A percentile compares a stretch with the other conserved stretches of the same genome.
Conservation (phyloP, 2,888 invertebrate genomes). For the Acronicta aceris region DNA sequence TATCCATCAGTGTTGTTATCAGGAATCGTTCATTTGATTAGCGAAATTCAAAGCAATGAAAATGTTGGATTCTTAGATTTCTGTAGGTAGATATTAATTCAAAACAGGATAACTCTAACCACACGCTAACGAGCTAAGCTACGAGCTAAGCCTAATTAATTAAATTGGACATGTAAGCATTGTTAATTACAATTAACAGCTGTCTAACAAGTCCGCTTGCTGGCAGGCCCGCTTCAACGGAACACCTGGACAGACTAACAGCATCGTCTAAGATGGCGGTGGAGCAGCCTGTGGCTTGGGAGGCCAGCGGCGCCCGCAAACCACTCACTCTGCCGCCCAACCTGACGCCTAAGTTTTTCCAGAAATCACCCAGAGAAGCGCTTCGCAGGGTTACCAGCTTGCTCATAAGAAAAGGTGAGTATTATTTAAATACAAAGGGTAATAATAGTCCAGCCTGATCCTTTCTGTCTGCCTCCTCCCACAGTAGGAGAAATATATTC, state of each 20-base stretch:
- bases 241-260: constrained; percentile 94
- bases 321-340: constrained; percentile 96
- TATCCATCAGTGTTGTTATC: too few species aligned
- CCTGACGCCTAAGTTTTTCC: constrained; percentile 96
- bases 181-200: constrained; percentile 9
- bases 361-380: constrained; percentile 96
- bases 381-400: constrained; percentile 96
- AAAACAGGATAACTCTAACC: constrained; percentile 3
- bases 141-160: background rate
- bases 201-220: constrained; percentile 56
- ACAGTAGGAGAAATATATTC: too few species aligned
- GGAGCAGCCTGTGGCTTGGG: constrained; percentile 87
- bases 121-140: background rate
- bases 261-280: constrained; percentile 83
- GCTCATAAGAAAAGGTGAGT: constrained; percentile 94
- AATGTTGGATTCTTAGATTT: background rate
- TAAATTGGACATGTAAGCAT: background rate
- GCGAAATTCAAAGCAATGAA: too few species aligned
- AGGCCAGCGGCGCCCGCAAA: constrained; percentile 90
- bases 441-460: too few species aligned
- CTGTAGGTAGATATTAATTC: background rate
- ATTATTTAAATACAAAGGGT: background rate
- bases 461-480: too few species aligned
- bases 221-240: constrained; percentile 94
- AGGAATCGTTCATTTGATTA: too few species aligned